Evolutionary conservation across 1,140 invertebrate species (phyloP), one percentile per base, ranked within the genome.

Genomic region (Vollenhovia emeryi): DNA sequence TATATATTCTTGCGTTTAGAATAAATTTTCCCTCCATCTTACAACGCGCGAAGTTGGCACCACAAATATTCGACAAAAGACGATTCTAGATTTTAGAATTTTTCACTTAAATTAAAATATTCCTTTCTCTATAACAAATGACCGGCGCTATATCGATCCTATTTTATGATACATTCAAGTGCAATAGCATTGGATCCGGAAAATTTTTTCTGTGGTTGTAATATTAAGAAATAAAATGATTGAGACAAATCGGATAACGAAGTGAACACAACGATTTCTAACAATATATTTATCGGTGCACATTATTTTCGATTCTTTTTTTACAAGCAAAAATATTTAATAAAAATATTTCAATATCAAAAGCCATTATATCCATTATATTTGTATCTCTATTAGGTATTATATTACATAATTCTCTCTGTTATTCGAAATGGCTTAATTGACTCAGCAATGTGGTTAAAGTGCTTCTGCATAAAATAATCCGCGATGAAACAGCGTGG

Each of bases 381-480:
- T 9, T 18, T 36, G 15, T 33, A 36, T 33, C 18, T 62, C 30
- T 36, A 27, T 59, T 62, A 36, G 8, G 36, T 21, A n/a, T 62
- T 33, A 62, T 30, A 66, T 40, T 60, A 21, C 27, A 40, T 21
- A 68, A 68, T 68, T 69, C 8, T 48, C 4, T 45, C 21, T 24
- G 11, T 68, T 24, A 59, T 59, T 30, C 1, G 7, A 43, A 27
- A 30, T 57, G 52, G 9, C 11, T 33, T 43, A 43, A 59, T 30
- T 60, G 11, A 59, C 40, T 66, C 62, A 24, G 36, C 36, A 45
- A 43, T 45, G 4, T 66, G 30, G 36, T 21, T 7, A 6, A 66
- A 43, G 6, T 66, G 40, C 62, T 66, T 43, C 21, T 8, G 21
- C 11, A 66, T 66, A 66, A 66, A 66, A 45, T 66, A 66, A 66